Conservation (phyloP, 2,888 invertebrate species). For the Romanomermis culicivorax region DNA sequence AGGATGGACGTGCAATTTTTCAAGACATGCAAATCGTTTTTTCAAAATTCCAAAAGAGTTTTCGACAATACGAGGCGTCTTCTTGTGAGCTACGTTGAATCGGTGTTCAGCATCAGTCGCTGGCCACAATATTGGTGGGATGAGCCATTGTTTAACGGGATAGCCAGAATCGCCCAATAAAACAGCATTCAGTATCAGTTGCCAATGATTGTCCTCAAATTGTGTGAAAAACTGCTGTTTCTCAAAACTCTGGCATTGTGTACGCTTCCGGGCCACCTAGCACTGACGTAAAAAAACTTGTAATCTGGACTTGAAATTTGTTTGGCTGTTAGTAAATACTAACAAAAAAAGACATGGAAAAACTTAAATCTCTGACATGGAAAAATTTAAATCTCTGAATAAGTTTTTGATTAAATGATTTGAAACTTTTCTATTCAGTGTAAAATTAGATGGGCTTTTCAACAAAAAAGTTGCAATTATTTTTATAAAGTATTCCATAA, state of each 20-base stretch:
- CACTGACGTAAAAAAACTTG: constrained; percentile 6
- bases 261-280: constrained; percentile 10
- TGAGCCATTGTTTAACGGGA: constrained; percentile 3
- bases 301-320: constrained; percentile 8
- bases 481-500: no score
- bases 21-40: constrained; percentile 7
- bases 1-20: neutral
- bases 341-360: no score
- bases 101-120: neutral
- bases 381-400: no score
- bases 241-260: constrained; percentile 11
- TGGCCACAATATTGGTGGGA: constrained; percentile 7
- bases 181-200: constrained; percentile 9
- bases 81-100: constrained; percentile 11
- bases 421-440: no score
- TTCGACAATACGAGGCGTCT: constrained; percentile 8
- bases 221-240: constrained; percentile 1
- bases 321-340: no score
- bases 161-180: constrained; percentile 8
- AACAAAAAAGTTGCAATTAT: no score
- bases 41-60: constrained; percentile 11
- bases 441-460: no score
- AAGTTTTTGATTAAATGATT: no score
- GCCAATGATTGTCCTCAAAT: constrained; percentile 6
- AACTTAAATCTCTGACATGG: no score